Evolutionary conservation across 1,140 invertebrate species (phyloP).

Genomic region (Odontomachus brunneus): DNA sequence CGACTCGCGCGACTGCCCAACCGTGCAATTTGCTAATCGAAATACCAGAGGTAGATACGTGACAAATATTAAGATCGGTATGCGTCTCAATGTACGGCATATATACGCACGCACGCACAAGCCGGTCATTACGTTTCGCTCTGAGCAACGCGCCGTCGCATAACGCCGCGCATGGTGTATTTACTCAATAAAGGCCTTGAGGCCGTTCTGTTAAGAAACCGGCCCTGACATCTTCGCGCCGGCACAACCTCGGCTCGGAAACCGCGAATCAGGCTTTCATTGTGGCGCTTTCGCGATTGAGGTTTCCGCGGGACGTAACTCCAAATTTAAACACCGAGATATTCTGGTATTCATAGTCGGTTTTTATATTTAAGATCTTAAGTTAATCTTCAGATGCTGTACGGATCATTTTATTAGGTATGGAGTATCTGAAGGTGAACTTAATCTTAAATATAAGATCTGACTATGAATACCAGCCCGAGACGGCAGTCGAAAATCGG

Average conservation of each 20-base stretch:
- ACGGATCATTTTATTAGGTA: no score
- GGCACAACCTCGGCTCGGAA: constrained; percentile 23
- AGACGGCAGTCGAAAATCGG: constrained; percentile 2
- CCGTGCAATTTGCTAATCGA: background rate
- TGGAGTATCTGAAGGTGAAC: no score
- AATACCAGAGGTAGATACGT: background rate
- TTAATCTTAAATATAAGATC: no score
- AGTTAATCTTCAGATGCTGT: no score
- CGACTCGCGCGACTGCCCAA: background rate
- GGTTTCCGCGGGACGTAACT: background rate
- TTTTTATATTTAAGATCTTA: no score
- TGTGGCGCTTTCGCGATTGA: constrained; percentile 6
- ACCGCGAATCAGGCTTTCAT: constrained; percentile 21
- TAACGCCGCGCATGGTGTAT: constrained; percentile 42
- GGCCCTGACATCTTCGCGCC: constrained; percentile 67
- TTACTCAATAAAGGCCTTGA: constrained; percentile 70
- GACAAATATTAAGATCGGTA: constrained; percentile 33
- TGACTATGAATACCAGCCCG: no score
- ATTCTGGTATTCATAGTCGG: no score
- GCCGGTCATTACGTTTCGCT: constrained; percentile 19
- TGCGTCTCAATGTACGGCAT: constrained; percentile 12
- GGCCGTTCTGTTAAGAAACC: constrained; percentile 65
- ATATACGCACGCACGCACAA: no score
- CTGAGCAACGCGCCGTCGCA: constrained; percentile 7
- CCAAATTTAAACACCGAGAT: constrained; percentile 21